Conservation (phyloP, 2,113 vertebrate species). For the Budorcas taxicolor region DNA sequence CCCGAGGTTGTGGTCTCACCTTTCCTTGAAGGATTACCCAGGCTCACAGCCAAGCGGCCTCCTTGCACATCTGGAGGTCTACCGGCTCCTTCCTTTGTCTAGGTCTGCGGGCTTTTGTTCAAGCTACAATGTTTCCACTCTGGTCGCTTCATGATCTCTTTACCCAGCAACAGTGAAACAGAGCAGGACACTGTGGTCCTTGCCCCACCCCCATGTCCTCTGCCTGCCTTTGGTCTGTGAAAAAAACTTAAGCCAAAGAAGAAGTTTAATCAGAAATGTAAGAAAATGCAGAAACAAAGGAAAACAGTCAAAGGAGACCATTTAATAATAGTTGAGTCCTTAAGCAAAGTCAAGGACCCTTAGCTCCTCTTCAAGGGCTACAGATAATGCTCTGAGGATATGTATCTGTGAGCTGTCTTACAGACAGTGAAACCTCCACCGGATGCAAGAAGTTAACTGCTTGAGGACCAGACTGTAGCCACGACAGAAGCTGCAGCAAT, state of each 20-base stretch:
- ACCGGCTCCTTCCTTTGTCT: background rate
- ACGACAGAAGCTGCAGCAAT: background rate
- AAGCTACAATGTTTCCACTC: background rate
- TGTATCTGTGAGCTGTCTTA: background rate
- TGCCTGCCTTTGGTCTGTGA: background rate
- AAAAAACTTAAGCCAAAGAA: background rate
- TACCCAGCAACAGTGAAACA: background rate
- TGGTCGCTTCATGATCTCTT: background rate
- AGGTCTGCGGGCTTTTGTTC: background rate
- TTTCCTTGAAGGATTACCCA: background rate
- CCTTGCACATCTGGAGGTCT: background rate
- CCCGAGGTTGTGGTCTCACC: background rate
- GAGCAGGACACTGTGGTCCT: background rate
- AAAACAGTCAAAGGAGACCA: background rate
- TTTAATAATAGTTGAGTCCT: background rate
- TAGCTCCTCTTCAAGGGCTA: background rate
- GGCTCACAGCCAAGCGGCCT: background rate
- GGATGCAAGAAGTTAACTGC: background rate
- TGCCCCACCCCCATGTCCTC: background rate
- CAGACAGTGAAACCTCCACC: background rate
- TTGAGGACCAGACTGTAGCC: background rate
- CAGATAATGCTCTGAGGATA: background rate
- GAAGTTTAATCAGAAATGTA: background rate
- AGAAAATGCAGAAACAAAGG: background rate
- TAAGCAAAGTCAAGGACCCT: background rate